Evolutionary conservation across 2,113 vertebrate species (phyloP).

Genomic region (Empidonax traillii): DNA sequence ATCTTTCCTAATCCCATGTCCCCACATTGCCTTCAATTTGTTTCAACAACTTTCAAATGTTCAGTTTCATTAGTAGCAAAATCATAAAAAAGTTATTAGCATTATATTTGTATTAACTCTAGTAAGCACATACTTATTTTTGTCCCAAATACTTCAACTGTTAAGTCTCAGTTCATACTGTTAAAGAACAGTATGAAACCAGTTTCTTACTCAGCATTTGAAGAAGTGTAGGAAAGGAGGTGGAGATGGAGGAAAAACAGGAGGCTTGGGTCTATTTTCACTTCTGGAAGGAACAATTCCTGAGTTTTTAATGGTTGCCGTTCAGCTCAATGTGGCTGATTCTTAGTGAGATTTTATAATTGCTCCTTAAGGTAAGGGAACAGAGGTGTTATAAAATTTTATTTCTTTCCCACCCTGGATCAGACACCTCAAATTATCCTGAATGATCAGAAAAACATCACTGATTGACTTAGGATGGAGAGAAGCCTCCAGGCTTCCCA

Average conservation of each 20-base stretch:
- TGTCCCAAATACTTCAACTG: too few relatives aligned
- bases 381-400: neutral
- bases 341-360: neutral
- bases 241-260: neutral
- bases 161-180: too few relatives aligned
- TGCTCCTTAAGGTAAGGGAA: neutral
- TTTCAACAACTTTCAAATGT: too few relatives aligned
- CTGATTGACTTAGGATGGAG: neutral
- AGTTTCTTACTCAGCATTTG: neutral
- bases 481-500: neutral
- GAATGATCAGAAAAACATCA: neutral
- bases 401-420: neutral
- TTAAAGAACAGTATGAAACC: neutral
- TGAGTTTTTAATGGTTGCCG: neutral
- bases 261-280: neutral
- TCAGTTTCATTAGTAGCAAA: too few relatives aligned
- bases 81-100: too few relatives aligned
- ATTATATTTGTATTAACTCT: too few relatives aligned
- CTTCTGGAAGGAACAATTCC: neutral
- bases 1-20: too few relatives aligned
- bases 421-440: neutral
- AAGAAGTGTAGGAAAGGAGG: neutral
- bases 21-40: too few relatives aligned
- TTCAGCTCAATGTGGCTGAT: neutral
- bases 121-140: too few relatives aligned